Evolutionary conservation across 1,140 invertebrate genomes (phyloP), one percentile per base, ranked within the genome.

Genomic region (Drosophila quadrilineata): DNA sequence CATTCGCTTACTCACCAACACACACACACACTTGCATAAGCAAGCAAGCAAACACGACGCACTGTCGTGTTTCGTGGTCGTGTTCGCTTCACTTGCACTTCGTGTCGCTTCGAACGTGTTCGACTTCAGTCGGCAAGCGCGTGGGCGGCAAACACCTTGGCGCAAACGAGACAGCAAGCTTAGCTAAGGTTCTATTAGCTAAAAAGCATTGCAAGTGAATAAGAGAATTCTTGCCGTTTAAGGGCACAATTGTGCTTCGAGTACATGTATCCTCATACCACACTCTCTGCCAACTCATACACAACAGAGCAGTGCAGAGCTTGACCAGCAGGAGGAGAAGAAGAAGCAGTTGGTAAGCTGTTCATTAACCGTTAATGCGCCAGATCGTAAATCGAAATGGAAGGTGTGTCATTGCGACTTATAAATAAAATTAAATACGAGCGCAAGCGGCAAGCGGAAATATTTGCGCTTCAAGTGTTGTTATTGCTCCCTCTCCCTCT

Each of bases 371-470:
- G 67, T 82, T 80, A 80, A 80, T 75, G 58, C 80, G 60, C 38
- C 41, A 67, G 66, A 63, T 79, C 77, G 76, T 82, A 82, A 82
- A 82, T 85, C 75, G 65, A 72, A 59, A 46, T 66, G 53, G 58
- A 86, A 85, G 79, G 79, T 85, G 79, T 85, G 79, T 86, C 79
- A 86, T 60, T 48, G 48, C 35, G 80, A 72, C 71, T 86, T 85
- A 86, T 86, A 85, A 85, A 85, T 85, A 85, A 85, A 85, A 85
- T 86, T 86, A 80, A 85, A 82, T 70, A 71, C 80, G 58, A 70
- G 62, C 56, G 64, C 72, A 75, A 77, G 80, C 79, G 79, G 64
- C 72, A 75, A 77, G 80, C 79, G 79, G 79, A 86, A 86, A 86
- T 80, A 87, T 86, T 86, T 85, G 69, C 56, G 62, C 65, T 69